Evolutionary conservation across 2,888 invertebrate species (phyloP), one percentile per base, ranked within the genome.

Genomic region (Phortica magna): DNA sequence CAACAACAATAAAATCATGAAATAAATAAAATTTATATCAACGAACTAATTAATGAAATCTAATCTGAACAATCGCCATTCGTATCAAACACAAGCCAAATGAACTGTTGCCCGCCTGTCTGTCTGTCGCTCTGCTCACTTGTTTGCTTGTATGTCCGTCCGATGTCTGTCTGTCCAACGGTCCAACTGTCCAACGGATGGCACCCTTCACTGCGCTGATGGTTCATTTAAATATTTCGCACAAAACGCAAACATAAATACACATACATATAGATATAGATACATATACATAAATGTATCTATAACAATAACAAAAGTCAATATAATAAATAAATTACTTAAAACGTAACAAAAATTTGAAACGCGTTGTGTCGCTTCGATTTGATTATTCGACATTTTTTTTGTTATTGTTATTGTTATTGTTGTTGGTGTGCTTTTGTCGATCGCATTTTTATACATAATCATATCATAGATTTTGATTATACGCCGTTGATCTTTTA

Each of bases 31-130:
- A 55, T 73, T 64, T 72, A 61, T 75, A 78, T 77, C 73, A 80
- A 53, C 59, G 57, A 83, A 81, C 87, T 86, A 85, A 88, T 85
- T 88, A 88, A 85, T 83, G 82, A 85, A 88, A 85, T 88, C 86
- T 81, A 77, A 84, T 83, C 84, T 79, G 74, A 78, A 76, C 78
- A 77, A 82, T 82, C 82, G 74, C 68, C 68, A 19, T 48, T 14
- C 48, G 9, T 12, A 48, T 48, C 48, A 48, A 48, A 48, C 48
- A 48, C 9, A 48, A 48, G 48, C 48, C 10, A 31, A 31, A 31
- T 2, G 5, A 31, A 4, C 31, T 31, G 31, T 31, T 31, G 31
- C 31, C 68, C 4, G 19, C 41, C 53, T 53, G 71, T 17, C 57
- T 57, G 31, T 14, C 31, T 31, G 31, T 31, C 31, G 31, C 31